A percentile compares a stretch with the other conserved stretches of the same genome.
These are phyloP conservation scores for Temnopleurus reevesii DNA, from an alignment of 53 echinoderm and acorn worm species.

Conservation along the genomic window DNA sequence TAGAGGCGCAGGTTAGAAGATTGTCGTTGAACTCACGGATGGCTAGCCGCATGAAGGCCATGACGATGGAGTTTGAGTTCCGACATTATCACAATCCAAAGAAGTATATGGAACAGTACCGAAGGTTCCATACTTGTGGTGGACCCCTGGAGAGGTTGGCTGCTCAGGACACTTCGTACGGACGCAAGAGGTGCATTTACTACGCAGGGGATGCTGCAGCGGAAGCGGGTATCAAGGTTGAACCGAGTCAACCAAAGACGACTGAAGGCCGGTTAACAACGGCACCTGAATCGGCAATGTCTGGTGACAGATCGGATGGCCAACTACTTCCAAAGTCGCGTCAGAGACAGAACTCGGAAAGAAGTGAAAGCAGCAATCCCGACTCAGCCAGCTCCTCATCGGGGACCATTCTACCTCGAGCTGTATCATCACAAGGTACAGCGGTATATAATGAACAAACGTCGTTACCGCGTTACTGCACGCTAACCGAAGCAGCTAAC, in stretches of 20 bases:
- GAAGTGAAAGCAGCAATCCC: not conserved
- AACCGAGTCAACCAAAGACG: not conserved
- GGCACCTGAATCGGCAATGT: not conserved
- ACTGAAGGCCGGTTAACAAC: slow-evolving; percentile 27
- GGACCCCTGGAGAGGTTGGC: slow-evolving; percentile 87
- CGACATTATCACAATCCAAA: slow-evolving; percentile 83
- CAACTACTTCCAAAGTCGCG: slow-evolving; percentile 11
- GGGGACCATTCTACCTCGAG: not conserved
- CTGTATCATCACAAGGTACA: not conserved
- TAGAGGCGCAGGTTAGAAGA: slow-evolving; percentile 48
- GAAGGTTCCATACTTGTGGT: slow-evolving; percentile 87
- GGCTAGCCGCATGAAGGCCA: slow-evolving; percentile 37
- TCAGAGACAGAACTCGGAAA: slow-evolving; percentile 20
- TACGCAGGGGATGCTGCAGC: slow-evolving; percentile 71
- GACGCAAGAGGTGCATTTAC: slow-evolving; percentile 71
- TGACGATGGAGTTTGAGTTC: slow-evolving; percentile 74
- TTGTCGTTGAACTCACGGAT: slow-evolving; percentile 3
- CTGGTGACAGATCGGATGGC: not conserved
- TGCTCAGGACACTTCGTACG: slow-evolving; percentile 53
- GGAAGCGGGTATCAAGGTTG: slow-evolving; percentile 62
- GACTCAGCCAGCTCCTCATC: not conserved
- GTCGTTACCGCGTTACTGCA: slow-evolving; percentile 62
- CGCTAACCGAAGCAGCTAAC: slow-evolving; percentile 62
- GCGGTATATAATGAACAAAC: not conserved
- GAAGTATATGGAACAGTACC: slow-evolving; percentile 96